Evolutionary conservation across 92 coral and sea anemone genomes (phyloP).

Genomic region (Plumapathes pennacea): DNA sequence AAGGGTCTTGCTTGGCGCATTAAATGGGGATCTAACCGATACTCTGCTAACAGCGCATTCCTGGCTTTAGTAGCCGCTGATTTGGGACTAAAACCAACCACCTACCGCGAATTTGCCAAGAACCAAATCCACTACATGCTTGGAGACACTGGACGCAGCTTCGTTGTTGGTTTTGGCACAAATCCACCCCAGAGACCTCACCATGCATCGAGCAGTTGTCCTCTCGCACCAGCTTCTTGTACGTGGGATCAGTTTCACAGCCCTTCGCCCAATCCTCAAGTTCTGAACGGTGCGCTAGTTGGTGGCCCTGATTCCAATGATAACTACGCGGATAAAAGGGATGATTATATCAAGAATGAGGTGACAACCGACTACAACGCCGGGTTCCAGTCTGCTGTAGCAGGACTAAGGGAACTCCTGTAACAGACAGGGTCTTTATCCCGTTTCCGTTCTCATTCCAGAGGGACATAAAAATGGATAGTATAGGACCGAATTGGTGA

Average conservation of each 20-base stretch:
- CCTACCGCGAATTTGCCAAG: slow-evolving; percentile 45
- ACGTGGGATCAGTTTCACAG: slow-evolving; percentile 12
- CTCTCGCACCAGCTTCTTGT: slow-evolving; percentile 46
- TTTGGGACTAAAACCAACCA: slow-evolving; percentile 42
- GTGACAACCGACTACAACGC: slow-evolving; percentile 76
- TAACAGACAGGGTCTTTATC: too few relatives aligned
- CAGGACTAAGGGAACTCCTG: slow-evolving; percentile 48
- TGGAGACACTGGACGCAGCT: slow-evolving; percentile 72
- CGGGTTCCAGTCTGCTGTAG: slow-evolving; percentile 76
- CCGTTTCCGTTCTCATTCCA: too few relatives aligned
- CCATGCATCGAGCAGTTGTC: slow-evolving; percentile 67
- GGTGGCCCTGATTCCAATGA: slow-evolving; percentile 68
- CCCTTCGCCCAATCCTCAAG: slow-evolving; percentile 60
- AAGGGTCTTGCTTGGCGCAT: slow-evolving; percentile 77
- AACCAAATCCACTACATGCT: slow-evolving; percentile 68
- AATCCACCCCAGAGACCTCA: slow-evolving; percentile 71
- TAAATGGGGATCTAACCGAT: slow-evolving; percentile 72
- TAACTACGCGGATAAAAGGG: slow-evolving; percentile 43
- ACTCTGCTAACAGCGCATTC: slow-evolving; percentile 77
- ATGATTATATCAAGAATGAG: slow-evolving; percentile 59
- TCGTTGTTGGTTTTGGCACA: slow-evolving; percentile 66
- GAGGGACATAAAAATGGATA: too few relatives aligned
- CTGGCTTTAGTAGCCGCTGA: slow-evolving; percentile 69
- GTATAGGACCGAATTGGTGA: too few relatives aligned
- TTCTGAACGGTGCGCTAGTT: slow-evolving; percentile 63